These are phyloP conservation scores for Anoplius nigerrimus DNA, from an alignment of 2,888 invertebrate genomes.

Conservation along the genomic window DNA sequence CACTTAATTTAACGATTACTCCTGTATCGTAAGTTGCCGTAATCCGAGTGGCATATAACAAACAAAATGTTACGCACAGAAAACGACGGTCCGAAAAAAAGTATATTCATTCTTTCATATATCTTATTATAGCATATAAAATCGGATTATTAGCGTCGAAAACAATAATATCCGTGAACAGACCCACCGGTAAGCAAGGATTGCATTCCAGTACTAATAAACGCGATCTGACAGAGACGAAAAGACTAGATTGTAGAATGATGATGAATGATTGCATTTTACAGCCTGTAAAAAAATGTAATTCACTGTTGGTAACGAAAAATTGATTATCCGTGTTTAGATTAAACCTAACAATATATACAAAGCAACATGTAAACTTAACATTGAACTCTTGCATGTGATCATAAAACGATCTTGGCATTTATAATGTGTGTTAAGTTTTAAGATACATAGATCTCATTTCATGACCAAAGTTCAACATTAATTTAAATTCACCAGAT, in stretches of 20 bases:
- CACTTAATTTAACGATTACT: too few species aligned
- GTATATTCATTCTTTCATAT: too few species aligned
- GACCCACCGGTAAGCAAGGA: constrained; percentile 11
- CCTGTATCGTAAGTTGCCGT: too few species aligned
- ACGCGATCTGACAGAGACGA: constrained; percentile 2
- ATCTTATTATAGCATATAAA: too few species aligned
- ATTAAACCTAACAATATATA: not conserved
- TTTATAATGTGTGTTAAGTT: constrained; percentile 36
- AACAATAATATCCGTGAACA: constrained; percentile 9
- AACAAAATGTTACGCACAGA: too few species aligned
- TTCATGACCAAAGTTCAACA: constrained; percentile 43
- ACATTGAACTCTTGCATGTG: constrained; percentile 6
- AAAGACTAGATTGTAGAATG: not conserved
- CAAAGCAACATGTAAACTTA: not conserved
- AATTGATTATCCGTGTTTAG: too few species aligned
- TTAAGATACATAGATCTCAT: constrained; percentile 55
- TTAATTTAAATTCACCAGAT: constrained; percentile 21
- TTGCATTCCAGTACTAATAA: constrained; percentile 38
- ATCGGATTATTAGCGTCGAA: constrained; percentile 1
- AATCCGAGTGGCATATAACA: too few species aligned
- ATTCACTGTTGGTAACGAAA: not conserved
- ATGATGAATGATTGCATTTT: too few species aligned
- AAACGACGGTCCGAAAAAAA: too few species aligned
- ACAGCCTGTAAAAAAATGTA: not conserved
- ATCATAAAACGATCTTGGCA: constrained; percentile 32